Evolutionary conservation across 2,888 invertebrate genomes (phyloP).

Genomic region (Periphyllus acericola): DNA sequence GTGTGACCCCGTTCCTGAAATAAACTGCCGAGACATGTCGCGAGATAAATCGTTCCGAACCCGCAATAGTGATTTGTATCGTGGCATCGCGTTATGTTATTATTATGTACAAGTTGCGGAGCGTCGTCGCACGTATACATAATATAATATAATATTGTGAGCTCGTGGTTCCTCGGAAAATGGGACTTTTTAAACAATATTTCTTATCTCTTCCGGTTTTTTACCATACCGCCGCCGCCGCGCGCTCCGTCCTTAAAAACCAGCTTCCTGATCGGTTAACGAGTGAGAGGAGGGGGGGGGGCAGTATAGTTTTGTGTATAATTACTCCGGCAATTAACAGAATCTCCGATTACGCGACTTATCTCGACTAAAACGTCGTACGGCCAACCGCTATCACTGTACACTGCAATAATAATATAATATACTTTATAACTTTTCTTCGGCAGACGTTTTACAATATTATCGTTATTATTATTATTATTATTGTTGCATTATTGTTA

Average conservation of each 20-base stretch:
- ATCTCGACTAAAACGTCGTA: slow-evolving; percentile 43
- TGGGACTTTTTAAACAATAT: slow-evolving; percentile 51
- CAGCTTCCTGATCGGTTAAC: slow-evolving; percentile 30
- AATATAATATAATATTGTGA: slow-evolving; percentile 8
- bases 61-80: neutral
- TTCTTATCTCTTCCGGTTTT: slow-evolving; percentile 56
- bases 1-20: slow-evolving; percentile 35
- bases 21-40: slow-evolving; percentile 30
- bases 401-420: neutral
- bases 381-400: too few species aligned
- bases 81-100: neutral
- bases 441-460: neutral
- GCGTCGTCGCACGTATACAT: neutral
- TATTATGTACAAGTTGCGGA: neutral
- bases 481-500: neutral
- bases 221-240: neutral
- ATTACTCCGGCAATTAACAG: slow-evolving; percentile 59
- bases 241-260: slow-evolving; percentile 10
- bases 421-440: slow-evolving; percentile 39
- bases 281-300: too few species aligned
- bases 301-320: slow-evolving; percentile 29
- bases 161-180: slow-evolving; percentile 5
- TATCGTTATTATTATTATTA: neutral
- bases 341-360: slow-evolving; percentile 46
- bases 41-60: slow-evolving; percentile 14